Conservation (phyloP, 2,113 vertebrate genomes). For the Bufo gargarizans region DNA sequence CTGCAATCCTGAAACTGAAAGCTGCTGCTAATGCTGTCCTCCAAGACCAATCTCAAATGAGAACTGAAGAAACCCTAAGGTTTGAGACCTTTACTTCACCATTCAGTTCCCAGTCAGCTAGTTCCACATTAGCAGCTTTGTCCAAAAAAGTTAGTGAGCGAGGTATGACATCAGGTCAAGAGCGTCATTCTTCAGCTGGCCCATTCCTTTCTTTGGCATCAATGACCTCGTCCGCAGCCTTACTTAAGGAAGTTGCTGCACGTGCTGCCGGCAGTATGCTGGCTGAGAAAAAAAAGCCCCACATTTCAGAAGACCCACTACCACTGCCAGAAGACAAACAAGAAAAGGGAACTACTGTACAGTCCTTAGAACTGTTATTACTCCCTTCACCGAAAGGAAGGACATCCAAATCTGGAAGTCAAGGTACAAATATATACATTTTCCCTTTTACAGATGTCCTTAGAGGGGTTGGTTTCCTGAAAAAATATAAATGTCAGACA, state of each 20-base stretch:
- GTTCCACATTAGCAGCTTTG: slow-evolving; percentile 93
- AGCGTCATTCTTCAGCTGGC: slow-evolving; percentile 85
- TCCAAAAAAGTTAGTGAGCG: slow-evolving; percentile 99
- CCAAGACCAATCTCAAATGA: slow-evolving; percentile 89
- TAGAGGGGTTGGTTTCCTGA: too few relatives aligned
- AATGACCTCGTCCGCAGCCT: slow-evolving; percentile 96
- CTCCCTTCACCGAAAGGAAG: slow-evolving; percentile 90
- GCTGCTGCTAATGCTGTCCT: slow-evolving; percentile 95
- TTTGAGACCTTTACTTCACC: slow-evolving; percentile 95
- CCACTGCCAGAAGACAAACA: slow-evolving; percentile 89
- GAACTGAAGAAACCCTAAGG: slow-evolving; percentile 86
- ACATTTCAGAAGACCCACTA: slow-evolving; percentile 84
- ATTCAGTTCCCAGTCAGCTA: slow-evolving; percentile 96
- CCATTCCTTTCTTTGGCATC: slow-evolving; percentile 96
- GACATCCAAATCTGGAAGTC: slow-evolving; percentile 82
- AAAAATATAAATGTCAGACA: too few relatives aligned
- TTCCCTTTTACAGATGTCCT: background rate
- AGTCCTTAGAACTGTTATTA: slow-evolving; percentile 87
- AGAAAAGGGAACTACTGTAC: slow-evolving; percentile 85
- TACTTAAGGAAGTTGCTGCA: slow-evolving; percentile 97
- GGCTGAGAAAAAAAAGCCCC: slow-evolving; percentile 89
- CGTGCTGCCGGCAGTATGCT: slow-evolving; percentile 93
- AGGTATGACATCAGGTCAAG: slow-evolving; percentile 83
- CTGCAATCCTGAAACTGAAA: slow-evolving; percentile 97
- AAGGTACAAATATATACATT: slow-evolving; percentile 74